Evolutionary conservation across 2,888 invertebrate species (phyloP).

Genomic region (Platycheirus rosarum): DNA sequence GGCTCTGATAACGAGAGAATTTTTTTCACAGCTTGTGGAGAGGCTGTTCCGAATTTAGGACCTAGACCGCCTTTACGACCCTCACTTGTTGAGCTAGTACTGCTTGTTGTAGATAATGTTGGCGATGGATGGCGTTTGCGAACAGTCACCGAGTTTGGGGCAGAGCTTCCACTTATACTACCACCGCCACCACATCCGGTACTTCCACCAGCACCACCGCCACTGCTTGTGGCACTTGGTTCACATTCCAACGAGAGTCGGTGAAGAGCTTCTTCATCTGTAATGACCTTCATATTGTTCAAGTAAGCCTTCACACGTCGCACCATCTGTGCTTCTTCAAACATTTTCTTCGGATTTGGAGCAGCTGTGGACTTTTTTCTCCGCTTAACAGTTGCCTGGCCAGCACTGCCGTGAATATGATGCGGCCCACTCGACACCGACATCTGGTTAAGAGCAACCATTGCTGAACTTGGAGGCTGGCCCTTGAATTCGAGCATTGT

Average conservation of each 20-base stretch:
- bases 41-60: slow-evolving; percentile 91
- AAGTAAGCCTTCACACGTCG: slow-evolving; percentile 97
- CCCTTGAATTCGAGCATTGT: slow-evolving; percentile 93
- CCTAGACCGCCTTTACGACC: slow-evolving; percentile 84
- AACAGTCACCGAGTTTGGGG: slow-evolving; percentile 83
- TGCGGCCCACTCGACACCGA: slow-evolving; percentile 87
- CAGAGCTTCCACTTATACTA: slow-evolving; percentile 84
- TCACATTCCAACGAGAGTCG: slow-evolving; percentile 96
- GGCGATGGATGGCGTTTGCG: slow-evolving; percentile 95
- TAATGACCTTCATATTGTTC: slow-evolving; percentile 92
- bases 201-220: slow-evolving; percentile 78
- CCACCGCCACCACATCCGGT: slow-evolving; percentile 81
- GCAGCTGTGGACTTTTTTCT: slow-evolving; percentile 94
- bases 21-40: slow-evolving; percentile 98
- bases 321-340: slow-evolving; percentile 99
- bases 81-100: slow-evolving; percentile 94
- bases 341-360: slow-evolving; percentile 98
- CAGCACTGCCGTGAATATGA: slow-evolving; percentile 83
- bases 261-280: slow-evolving; percentile 95
- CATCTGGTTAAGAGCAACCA: slow-evolving; percentile 94
- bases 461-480: slow-evolving; percentile 93
- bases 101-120: slow-evolving; percentile 95
- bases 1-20: slow-evolving; percentile 95
- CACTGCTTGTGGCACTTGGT: slow-evolving; percentile 81
- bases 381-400: slow-evolving; percentile 93